These are phyloP conservation scores for Delichon dasypus DNA, from an alignment of 2,797 vertebrate genomes.

Conservation along the genomic window DNA sequence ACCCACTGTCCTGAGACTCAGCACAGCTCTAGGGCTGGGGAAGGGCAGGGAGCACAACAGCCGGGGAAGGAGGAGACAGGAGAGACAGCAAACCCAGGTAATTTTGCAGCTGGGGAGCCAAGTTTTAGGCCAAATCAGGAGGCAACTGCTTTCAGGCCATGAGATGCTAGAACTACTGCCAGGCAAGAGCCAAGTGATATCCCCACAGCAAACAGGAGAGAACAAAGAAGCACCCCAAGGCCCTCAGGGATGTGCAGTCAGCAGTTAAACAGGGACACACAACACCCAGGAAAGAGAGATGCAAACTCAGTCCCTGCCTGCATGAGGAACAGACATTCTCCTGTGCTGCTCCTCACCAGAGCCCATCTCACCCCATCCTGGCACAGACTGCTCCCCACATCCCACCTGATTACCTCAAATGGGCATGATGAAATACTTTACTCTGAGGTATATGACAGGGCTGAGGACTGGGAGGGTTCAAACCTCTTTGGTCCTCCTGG, in stretches of 20 bases:
- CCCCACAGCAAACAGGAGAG: background rate
- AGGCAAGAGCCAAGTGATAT: background rate
- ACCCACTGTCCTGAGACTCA: background rate
- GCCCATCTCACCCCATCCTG: accelerated
- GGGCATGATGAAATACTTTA: background rate
- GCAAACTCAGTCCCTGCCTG: background rate
- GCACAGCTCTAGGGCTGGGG: background rate
- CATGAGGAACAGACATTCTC: background rate
- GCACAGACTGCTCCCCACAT: background rate
- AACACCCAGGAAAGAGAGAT: background rate
- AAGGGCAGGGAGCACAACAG: background rate
- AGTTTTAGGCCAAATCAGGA: background rate
- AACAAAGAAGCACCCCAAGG: background rate
- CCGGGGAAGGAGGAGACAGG: background rate
- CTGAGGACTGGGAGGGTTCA: background rate
- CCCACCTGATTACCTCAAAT: background rate
- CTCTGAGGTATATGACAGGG: no score
- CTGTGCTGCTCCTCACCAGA: background rate
- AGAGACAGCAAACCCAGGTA: background rate
- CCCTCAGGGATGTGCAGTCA: background rate
- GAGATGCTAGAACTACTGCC: background rate
- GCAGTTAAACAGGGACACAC: background rate
- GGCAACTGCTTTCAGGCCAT: background rate
- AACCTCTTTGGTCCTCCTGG: background rate
- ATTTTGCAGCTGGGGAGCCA: background rate